phyloP scores from a whole-genome alignment of 2,888 invertebrate genomes.

The Chrysotoxum bicinctum region DNA sequence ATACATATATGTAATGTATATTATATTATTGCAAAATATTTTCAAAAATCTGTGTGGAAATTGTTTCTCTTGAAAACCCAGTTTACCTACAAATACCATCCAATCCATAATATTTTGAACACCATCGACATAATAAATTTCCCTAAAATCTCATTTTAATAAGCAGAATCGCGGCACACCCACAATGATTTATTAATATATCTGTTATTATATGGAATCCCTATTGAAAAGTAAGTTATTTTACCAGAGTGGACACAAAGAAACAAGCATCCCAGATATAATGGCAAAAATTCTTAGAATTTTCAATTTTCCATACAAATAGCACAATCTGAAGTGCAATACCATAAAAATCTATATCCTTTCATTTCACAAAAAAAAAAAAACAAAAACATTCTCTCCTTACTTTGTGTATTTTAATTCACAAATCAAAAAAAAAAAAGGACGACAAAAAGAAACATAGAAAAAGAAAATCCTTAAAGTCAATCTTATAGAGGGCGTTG shows the following conservation, averaged over 20 bases:
- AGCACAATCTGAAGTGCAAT: slow-evolving; percentile 8
- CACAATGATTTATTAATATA: not conserved
- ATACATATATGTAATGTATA: too few relatives aligned
- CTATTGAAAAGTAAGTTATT: not conserved
- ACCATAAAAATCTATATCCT: slow-evolving; percentile 16
- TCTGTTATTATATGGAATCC: not conserved
- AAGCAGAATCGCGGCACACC: not conserved
- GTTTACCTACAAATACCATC: not conserved
- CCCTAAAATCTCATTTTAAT: not conserved
- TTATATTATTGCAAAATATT: not conserved
- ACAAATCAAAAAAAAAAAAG: not conserved
- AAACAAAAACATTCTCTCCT: not conserved
- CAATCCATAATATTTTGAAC: not conserved
- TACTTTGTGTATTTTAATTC: not conserved
- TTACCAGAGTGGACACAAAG: not conserved
- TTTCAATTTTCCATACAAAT: slow-evolving; percentile 14
- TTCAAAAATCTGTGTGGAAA: not conserved
- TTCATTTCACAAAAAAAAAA: slow-evolving; percentile 2
- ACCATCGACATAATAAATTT: not conserved
- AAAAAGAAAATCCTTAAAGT: slow-evolving; percentile 1
- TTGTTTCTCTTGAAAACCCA: not conserved
- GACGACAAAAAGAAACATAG: not conserved
- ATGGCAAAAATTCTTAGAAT: not conserved
- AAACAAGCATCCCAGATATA: not conserved
- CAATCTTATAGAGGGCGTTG: slow-evolving; percentile 13